Conservation (phyloP, 2,888 invertebrate genomes). For the Chymomyza procnemis region DNA sequence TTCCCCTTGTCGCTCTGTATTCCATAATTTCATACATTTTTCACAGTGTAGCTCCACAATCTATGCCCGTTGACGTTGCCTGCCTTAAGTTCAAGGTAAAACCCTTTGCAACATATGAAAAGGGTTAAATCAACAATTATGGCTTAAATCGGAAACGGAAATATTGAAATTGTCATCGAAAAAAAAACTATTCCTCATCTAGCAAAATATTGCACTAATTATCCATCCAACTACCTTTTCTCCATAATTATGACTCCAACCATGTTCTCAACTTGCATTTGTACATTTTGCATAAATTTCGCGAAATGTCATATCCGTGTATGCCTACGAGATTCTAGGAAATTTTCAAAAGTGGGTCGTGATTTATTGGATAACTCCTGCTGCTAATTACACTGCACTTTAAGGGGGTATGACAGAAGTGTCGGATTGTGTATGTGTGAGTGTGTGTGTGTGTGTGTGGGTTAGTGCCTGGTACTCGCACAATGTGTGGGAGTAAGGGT, state of each 20-base stretch:
- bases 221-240: too few relatives aligned
- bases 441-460: too few relatives aligned
- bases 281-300: not conserved
- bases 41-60: not conserved
- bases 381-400: slow-evolving; percentile 26
- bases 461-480: not conserved
- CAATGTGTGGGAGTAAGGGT: slow-evolving; percentile 11
- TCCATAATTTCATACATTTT: not conserved
- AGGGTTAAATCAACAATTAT: slow-evolving; percentile 7
- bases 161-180: slow-evolving; percentile 9
- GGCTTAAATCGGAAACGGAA: slow-evolving; percentile 26
- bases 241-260: not conserved
- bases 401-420: not conserved
- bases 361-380: slow-evolving; percentile 35
- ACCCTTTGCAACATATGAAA: slow-evolving; percentile 38
- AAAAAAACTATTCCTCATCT: not conserved
- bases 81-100: not conserved
- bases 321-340: not conserved
- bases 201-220: not conserved
- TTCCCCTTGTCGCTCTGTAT: too few relatives aligned
- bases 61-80: not conserved
- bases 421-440: not conserved
- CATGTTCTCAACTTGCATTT: not conserved
- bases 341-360: slow-evolving; percentile 35
- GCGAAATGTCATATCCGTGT: not conserved